Evolutionary conservation across 2,888 invertebrate species (phyloP), one percentile per base, ranked within the genome.

Genomic region (Ormyrus labotus): DNA sequence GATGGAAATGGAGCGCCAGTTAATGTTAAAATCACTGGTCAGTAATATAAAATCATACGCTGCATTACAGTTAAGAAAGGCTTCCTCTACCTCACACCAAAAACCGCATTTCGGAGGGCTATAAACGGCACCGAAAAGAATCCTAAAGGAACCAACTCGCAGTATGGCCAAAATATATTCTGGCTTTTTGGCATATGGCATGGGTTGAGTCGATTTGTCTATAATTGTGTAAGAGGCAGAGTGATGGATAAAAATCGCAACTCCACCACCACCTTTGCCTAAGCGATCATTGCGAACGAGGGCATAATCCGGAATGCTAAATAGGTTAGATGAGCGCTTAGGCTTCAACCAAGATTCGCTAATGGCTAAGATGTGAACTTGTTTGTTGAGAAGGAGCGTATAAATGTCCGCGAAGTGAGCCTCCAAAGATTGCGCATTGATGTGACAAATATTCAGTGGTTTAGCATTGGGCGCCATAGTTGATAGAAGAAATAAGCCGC

Each of bases 401-500:
- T 7, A 9, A 6, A 63, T 45, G n/a, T 63, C 63, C 2, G 3
- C 3, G n/a, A 7, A 10, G 9, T 63, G 63, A 47, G 47, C 45
- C 34, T 47, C 47, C 5, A 63, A 10, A 6, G 63, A 63, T 10
- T 63, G 63, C 8, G 47, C 63, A n/a, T 63, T 63, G 6, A 47
- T 8, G 9, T 45, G 63, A 6, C 5, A 10, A 13, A 63, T 34
- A 13, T 13, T 45, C 2, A 4, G n/a, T 4, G 3, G 6, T 3
- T 34, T n/a, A 8, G 45, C 11, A n/a, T 8, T 45, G n/a, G n/a
- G n/a, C n/a, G n/a, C n/a, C n/a, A n/a, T n/a, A n/a, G n/a, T n/a
- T n/a, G n/a, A n/a, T n/a, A n/a, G n/a, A n/a, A n/a, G n/a, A n/a
- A 50, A 67, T 67, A 67, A 51, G 50, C 3, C 13, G 51, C 67